These are phyloP conservation scores for Furnarius figulus DNA, from an alignment of 2,113 vertebrate genomes.

Conservation along the genomic window DNA sequence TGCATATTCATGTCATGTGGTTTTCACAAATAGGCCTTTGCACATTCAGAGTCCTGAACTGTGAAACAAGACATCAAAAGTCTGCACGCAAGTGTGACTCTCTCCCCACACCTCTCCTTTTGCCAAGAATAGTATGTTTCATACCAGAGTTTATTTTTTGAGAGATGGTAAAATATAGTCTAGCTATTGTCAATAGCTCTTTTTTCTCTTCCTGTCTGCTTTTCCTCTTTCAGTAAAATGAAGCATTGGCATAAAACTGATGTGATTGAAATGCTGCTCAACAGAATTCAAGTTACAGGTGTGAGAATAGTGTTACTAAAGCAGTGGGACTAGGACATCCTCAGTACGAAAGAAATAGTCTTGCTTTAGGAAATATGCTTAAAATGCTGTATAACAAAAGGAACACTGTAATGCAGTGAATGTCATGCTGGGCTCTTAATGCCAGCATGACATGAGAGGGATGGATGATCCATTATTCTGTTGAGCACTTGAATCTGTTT, in stretches of 20 bases:
- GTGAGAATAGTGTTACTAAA: neutral
- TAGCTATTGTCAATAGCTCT: neutral
- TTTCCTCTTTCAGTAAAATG: neutral
- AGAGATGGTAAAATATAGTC: neutral
- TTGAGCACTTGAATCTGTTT: neutral
- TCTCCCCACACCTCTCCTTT: neutral
- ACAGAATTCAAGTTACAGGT: neutral
- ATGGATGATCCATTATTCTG: neutral
- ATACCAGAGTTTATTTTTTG: neutral
- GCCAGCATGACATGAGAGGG: neutral
- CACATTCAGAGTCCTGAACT: neutral
- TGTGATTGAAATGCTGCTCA: neutral
- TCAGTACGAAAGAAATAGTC: neutral
- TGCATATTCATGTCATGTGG: accelerated
- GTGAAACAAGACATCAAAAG: neutral
- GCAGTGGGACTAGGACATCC: neutral
- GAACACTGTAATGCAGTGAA: neutral
- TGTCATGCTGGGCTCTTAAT: neutral
- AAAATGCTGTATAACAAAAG: neutral
- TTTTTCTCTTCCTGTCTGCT: neutral
- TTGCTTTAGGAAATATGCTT: neutral
- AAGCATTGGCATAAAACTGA: neutral
- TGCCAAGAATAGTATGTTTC: neutral
- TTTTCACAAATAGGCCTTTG: neutral
- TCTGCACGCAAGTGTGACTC: neutral